phyloP scores from a whole-genome alignment of 2,797 vertebrate genomes.

The Anguilla marmorata region DNA sequence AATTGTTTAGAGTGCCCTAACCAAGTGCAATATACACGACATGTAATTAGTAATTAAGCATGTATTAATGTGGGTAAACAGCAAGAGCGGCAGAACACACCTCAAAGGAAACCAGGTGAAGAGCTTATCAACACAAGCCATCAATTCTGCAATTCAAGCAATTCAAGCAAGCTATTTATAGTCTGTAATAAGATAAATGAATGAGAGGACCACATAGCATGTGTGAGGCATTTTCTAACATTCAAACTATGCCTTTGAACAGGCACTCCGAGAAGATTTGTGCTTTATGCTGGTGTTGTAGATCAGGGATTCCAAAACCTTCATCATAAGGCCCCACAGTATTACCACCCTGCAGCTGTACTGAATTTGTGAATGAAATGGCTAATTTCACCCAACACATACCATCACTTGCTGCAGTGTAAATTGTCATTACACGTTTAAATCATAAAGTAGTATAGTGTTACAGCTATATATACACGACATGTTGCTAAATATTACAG shows the following conservation, averaged over 20 bases:
- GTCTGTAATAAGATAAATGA: background rate
- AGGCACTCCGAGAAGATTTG: background rate
- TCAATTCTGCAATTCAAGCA: background rate
- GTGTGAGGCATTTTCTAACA: background rate
- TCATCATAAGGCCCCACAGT: background rate
- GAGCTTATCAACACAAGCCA: background rate
- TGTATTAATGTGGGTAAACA: background rate
- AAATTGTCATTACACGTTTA: background rate
- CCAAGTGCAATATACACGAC: background rate
- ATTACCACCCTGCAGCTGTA: background rate
- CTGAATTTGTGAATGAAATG: background rate
- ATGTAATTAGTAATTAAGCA: background rate
- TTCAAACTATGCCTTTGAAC: background rate
- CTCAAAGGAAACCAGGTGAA: background rate
- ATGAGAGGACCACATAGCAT: background rate
- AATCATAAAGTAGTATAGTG: background rate
- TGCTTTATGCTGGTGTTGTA: background rate
- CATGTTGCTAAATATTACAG: background rate
- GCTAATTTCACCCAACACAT: background rate
- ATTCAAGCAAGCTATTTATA: background rate
- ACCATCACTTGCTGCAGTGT: background rate
- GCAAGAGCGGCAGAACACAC: background rate
- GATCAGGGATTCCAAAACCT: background rate
- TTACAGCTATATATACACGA: background rate
- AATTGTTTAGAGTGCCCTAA: background rate